Evolutionary conservation across 2,888 invertebrate species (phyloP).

Genomic region (Pyrocoelia pectoralis): DNA sequence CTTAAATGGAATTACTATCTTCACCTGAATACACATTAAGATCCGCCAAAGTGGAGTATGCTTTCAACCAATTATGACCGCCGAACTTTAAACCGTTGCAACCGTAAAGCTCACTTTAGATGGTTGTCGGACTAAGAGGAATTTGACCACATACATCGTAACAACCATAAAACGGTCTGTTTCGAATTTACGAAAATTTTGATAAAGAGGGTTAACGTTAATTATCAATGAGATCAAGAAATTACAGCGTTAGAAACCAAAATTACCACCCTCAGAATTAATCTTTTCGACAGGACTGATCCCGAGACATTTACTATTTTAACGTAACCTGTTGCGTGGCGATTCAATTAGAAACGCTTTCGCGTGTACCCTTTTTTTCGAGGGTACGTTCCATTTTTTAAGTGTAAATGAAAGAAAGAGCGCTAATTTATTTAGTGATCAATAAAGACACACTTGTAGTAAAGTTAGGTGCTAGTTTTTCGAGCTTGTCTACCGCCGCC

Average conservation of each 20-base stretch:
- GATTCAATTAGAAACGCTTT: slow-evolving; percentile 39
- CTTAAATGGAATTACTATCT: slow-evolving; percentile 53
- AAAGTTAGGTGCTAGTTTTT: slow-evolving; percentile 50
- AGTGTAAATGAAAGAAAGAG: slow-evolving; percentile 21
- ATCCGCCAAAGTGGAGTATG: slow-evolving; percentile 53
- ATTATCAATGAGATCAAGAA: too few species aligned
- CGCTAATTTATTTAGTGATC: slow-evolving; percentile 47
- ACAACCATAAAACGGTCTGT: slow-evolving; percentile 54
- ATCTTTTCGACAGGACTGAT: slow-evolving; percentile 36
- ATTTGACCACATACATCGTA: slow-evolving; percentile 55
- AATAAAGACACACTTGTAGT: slow-evolving; percentile 52
- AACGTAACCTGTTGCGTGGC: slow-evolving; percentile 42
- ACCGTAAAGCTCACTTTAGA: slow-evolving; percentile 51
- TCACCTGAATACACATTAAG: slow-evolving; percentile 56
- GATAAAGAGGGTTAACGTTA: neutral
- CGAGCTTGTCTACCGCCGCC: slow-evolving; percentile 49
- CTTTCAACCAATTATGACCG: slow-evolving; percentile 58
- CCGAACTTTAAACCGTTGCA: slow-evolving; percentile 52
- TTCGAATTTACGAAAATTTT: slow-evolving; percentile 36
- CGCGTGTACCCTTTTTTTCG: neutral
- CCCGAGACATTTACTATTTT: slow-evolving; percentile 17
- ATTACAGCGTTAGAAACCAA: neutral
- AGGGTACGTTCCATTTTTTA: neutral
- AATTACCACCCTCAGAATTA: slow-evolving; percentile 29
- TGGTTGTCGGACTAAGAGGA: slow-evolving; percentile 50